These are phyloP conservation scores for Cossypha caffra DNA, from an alignment of 2,797 vertebrate genomes.

Conservation along the genomic window DNA sequence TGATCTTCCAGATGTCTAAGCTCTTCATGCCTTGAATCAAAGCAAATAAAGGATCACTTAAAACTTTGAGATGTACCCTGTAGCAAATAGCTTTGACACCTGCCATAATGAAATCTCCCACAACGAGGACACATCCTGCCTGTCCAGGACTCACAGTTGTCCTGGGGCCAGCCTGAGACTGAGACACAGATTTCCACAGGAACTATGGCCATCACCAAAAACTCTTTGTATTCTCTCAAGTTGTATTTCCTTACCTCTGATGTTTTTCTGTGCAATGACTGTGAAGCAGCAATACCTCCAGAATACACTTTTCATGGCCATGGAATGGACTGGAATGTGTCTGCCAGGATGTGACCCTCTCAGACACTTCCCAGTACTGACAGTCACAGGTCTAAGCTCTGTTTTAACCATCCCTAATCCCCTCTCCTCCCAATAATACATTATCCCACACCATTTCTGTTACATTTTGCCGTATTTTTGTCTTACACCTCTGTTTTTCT, in stretches of 20 bases:
- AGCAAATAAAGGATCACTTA: neutral
- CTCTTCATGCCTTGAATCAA: neutral
- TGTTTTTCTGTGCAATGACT: neutral
- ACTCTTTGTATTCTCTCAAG: neutral
- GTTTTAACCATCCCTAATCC: neutral
- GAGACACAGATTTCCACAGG: neutral
- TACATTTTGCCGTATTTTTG: neutral
- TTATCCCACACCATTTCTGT: neutral
- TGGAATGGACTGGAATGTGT: neutral
- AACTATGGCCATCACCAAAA: neutral
- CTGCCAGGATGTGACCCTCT: neutral
- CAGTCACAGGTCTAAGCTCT: neutral
- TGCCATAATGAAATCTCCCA: neutral
- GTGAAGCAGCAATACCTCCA: neutral
- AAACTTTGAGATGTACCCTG: neutral
- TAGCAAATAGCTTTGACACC: neutral
- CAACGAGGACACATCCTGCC: neutral
- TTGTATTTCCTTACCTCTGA: neutral
- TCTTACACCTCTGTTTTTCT: neutral
- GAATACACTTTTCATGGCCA: neutral
- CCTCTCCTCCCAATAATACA: neutral
- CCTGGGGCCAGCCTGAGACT: neutral
- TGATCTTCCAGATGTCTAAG: neutral
- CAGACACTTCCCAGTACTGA: accelerated
- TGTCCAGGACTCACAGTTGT: neutral